These are phyloP conservation scores for Eolophus roseicapilla DNA, from an alignment of 2,113 vertebrate species.

Conservation along the genomic window DNA sequence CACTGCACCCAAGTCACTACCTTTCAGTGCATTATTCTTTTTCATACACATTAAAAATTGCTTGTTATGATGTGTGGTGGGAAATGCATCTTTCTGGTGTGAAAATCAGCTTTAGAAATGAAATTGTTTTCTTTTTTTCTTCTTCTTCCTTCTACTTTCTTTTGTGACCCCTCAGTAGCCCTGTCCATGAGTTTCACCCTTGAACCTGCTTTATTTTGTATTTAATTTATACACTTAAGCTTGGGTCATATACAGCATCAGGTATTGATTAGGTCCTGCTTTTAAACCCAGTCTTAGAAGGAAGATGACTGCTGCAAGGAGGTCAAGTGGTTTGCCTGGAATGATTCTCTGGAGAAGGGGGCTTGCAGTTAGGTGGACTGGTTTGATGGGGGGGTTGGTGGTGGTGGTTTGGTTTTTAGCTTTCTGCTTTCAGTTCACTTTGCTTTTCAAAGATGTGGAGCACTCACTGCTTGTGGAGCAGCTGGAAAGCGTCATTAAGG, in stretches of 20 bases:
- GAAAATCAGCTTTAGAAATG: neutral
- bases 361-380: neutral
- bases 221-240: slow-evolving; percentile 18
- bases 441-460: neutral
- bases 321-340: neutral
- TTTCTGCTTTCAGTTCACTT: neutral
- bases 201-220: neutral
- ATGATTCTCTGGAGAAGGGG: neutral
- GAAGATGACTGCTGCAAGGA: neutral
- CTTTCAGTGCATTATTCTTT: neutral
- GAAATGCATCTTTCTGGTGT: neutral
- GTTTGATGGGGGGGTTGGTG: neutral
- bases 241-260: neutral
- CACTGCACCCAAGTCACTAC: neutral
- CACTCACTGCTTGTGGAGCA: neutral
- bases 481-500: neutral
- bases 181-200: neutral
- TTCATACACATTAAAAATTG: neutral
- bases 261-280: slow-evolving; percentile 12
- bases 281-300: neutral
- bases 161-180: neutral
- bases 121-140: neutral
- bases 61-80: neutral
- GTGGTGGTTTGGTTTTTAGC: neutral
- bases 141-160: neutral